Conservation (phyloP, 2,797 vertebrate genomes). For the Otolemur crassicaudatus region DNA sequence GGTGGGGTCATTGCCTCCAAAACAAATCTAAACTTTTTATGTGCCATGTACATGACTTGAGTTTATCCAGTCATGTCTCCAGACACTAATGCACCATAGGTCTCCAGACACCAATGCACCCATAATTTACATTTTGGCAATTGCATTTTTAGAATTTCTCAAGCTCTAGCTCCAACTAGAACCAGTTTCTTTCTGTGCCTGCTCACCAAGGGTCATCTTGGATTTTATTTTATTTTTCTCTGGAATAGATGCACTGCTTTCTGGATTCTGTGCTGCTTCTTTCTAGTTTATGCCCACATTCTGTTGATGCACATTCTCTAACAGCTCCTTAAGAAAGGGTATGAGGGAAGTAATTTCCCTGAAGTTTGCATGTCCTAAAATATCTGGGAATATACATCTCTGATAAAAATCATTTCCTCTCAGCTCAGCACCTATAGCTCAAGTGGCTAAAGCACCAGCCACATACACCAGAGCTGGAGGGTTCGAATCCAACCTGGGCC, state of each 20-base stretch:
- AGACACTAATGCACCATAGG: neutral
- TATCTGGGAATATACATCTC: neutral
- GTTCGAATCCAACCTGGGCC: too few species aligned
- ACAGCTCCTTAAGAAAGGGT: neutral
- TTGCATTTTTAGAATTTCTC: neutral
- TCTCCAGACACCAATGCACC: neutral
- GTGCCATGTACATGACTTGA: too few species aligned
- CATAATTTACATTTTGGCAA: neutral
- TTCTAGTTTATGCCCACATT: neutral
- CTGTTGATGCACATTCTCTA: neutral
- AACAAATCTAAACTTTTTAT: neutral
- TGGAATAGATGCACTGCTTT: neutral
- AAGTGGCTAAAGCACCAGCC: too few species aligned
- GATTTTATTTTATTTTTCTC: neutral
- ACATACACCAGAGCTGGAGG: too few species aligned
- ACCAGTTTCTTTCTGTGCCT: neutral
- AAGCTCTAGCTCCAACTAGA: neutral
- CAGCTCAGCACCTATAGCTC: too few species aligned
- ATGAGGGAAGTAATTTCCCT: neutral
- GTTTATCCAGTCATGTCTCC: neutral
- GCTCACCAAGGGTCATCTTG: neutral
- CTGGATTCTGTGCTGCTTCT: neutral
- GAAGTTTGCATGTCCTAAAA: neutral
- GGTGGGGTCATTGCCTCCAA: neutral
- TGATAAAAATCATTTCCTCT: neutral